These are phyloP conservation scores for Hofmannophila pseudospretella DNA, from an alignment of 2,888 invertebrate genomes.

Conservation along the genomic window DNA sequence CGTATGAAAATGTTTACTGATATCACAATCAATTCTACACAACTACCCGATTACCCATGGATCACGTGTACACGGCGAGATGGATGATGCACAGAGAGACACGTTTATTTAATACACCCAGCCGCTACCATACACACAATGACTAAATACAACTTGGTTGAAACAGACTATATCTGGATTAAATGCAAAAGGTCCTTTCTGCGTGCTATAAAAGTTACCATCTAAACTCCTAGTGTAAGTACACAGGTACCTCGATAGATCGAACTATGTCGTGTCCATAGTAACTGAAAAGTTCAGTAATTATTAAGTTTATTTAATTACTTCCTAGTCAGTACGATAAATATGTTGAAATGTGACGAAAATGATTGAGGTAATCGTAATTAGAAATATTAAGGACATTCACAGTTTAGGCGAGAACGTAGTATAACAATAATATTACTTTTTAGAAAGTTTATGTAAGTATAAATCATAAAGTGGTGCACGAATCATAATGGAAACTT, in stretches of 20 bases:
- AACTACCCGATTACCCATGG: conserved; percentile 69
- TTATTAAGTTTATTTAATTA: conserved; percentile 32
- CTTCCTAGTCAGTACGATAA: conserved; percentile 51
- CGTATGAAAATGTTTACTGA: conserved; percentile 79
- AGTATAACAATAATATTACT: not conserved
- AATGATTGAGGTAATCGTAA: conserved; percentile 17
- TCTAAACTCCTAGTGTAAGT: conserved; percentile 38
- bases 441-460: too few species aligned
- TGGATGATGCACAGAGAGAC: conserved; percentile 57
- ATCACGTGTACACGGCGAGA: conserved; percentile 63
- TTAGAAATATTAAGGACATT: conserved; percentile 5
- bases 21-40: conserved; percentile 78
- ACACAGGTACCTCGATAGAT: conserved; percentile 19
- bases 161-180: conserved; percentile 43
- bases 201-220: conserved; percentile 54
- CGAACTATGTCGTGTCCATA: conserved; percentile 18
- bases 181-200: conserved; percentile 50
- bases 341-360: conserved; percentile 36
- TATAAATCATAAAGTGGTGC: too few species aligned
- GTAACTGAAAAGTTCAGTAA: conserved; percentile 20
- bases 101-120: conserved; percentile 42
- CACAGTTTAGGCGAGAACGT: not conserved
- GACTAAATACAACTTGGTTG: conserved; percentile 27
- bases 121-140: conserved; percentile 33
- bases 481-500: not conserved